These are phyloP conservation scores for Oceanites oceanicus DNA, from an alignment of 2,113 vertebrate genomes.

Conservation along the genomic window DNA sequence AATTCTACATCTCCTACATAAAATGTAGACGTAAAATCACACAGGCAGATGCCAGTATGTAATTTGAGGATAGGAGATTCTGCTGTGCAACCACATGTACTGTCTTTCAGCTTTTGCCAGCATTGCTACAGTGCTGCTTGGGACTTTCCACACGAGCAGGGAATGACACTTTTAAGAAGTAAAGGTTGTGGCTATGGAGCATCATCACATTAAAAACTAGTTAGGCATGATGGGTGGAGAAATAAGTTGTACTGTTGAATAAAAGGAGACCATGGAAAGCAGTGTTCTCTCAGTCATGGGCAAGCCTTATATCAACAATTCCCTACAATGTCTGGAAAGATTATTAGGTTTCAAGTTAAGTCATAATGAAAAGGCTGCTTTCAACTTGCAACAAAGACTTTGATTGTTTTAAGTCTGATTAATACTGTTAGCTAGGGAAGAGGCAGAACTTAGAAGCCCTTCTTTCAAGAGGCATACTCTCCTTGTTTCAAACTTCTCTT, in stretches of 20 bases:
- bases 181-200: background rate
- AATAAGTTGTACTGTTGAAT: background rate
- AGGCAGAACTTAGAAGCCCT: background rate
- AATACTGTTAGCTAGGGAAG: background rate
- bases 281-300: background rate
- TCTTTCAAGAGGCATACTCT: background rate
- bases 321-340: background rate
- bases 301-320: background rate
- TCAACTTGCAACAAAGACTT: background rate
- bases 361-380: background rate
- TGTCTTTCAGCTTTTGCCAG: background rate
- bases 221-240: background rate
- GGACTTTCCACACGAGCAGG: background rate
- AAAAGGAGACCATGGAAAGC: background rate
- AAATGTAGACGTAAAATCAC: background rate
- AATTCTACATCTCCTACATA: background rate
- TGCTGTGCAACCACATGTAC: accelerated
- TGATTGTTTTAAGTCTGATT: background rate
- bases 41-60: background rate
- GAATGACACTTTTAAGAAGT: background rate
- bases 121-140: background rate
- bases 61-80: background rate
- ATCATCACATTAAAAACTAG: background rate
- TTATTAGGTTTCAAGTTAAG: background rate
- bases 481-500: background rate